A percentile compares a stretch with the other conserved stretches of the same genome.
Conservation (phyloP, 2,888 invertebrate species). For the Notocelia uddmanniana region DNA sequence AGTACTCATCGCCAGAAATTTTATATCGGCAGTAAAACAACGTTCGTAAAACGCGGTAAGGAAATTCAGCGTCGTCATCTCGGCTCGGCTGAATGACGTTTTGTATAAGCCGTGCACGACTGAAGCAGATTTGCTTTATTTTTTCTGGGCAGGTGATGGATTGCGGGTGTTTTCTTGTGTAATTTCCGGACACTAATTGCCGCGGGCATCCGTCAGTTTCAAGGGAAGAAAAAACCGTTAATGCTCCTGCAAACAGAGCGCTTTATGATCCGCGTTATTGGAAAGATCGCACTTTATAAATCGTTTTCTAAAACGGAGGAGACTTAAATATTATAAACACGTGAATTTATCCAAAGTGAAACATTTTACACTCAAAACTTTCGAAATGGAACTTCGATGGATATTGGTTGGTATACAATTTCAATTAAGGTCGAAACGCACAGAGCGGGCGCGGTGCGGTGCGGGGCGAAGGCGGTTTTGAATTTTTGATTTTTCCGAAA, state of each 20-base stretch:
- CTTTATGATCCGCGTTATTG: constrained; percentile 14
- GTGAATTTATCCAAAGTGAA: too few relatives aligned
- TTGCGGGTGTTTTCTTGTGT: constrained; percentile 81
- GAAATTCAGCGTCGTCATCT: constrained; percentile 62
- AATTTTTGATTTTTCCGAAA: too few relatives aligned
- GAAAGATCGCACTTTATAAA: not conserved
- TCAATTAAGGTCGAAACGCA: too few relatives aligned
- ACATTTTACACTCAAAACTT: too few relatives aligned
- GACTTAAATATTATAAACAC: not conserved
- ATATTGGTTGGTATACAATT: too few relatives aligned
- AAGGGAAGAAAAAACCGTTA: constrained; percentile 69
- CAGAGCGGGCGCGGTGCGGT: too few relatives aligned
- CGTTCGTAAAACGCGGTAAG: constrained; percentile 41
- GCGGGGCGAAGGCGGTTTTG: too few relatives aligned
- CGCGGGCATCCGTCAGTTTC: constrained; percentile 77
- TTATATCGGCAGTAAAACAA: constrained; percentile 35
- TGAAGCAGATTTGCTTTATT: constrained; percentile 80
- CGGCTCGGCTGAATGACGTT: constrained; percentile 66
- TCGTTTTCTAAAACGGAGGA: not conserved
- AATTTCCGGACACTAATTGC: constrained; percentile 85
- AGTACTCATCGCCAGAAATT: constrained; percentile 24
- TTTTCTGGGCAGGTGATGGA: constrained; percentile 82
- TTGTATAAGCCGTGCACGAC: constrained; percentile 68
- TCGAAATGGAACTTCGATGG: too few relatives aligned
- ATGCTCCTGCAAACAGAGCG: constrained; percentile 51